Percentiles rank a stretch among this genome's conserved stretches.
Evolutionary conservation across 2,797 vertebrate species (phyloP).

Genomic region (Xiphorhynchus erythropygius): DNA sequence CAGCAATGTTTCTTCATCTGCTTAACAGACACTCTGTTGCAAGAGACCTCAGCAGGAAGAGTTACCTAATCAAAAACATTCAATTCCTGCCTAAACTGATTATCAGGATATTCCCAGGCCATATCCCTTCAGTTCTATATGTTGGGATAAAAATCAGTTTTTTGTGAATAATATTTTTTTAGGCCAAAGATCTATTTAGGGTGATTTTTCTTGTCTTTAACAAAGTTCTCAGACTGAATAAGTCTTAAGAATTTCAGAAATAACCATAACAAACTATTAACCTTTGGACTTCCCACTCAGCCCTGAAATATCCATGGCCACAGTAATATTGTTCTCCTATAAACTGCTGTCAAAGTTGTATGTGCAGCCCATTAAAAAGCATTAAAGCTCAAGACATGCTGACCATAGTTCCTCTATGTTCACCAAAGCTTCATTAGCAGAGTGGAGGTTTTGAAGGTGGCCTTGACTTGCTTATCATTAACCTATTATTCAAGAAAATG

Average conservation of each 20-base stretch:
- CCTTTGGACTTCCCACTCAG: neutral
- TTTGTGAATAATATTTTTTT: neutral
- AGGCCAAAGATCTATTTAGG: neutral
- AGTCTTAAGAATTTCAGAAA: neutral
- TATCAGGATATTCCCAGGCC: neutral
- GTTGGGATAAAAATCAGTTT: neutral
- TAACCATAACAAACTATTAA: neutral
- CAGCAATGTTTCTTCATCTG: slow-evolving; percentile 31
- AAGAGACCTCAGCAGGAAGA: neutral
- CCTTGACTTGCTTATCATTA: neutral
- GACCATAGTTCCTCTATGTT: neutral
- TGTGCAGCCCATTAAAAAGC: neutral
- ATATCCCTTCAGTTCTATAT: neutral
- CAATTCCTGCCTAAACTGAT: slow-evolving; percentile 16
- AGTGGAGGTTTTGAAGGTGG: neutral
- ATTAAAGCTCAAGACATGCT: neutral
- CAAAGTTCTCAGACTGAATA: neutral
- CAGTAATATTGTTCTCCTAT: neutral
- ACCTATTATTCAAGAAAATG: neutral
- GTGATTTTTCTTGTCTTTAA: neutral
- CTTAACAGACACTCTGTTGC: neutral
- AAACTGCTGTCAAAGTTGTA: neutral
- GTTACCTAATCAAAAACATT: slow-evolving; percentile 26
- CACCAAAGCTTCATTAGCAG: neutral
- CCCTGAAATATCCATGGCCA: neutral